Evolutionary conservation across 2,888 invertebrate genomes (phyloP), one percentile per base, ranked within the genome.

Genomic region (Chalcis sispes): DNA sequence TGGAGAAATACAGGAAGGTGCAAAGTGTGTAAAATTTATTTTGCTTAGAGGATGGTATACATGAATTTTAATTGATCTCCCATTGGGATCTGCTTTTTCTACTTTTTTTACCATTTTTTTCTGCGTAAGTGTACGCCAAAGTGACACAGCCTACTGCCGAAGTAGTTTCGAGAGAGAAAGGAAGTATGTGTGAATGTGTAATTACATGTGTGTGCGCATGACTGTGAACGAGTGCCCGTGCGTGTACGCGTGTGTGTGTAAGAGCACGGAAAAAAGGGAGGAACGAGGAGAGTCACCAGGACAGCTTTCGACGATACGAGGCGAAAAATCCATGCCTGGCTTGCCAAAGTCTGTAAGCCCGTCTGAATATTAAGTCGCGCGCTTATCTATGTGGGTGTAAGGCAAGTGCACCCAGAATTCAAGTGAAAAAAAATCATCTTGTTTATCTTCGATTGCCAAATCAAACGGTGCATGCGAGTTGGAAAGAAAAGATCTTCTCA

Each of bases 151-250:
- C 18, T n/a, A 15, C 7, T 13, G 48, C 58, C 50, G 48, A 59
- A 67, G 50, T 72, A 46, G 20, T 70, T 36, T 27, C 42, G 59
- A 76, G 56, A 40, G 78, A 78, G 79, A 78, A 78, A 80, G 78
- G 75, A 77, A 78, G 77, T 75, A 72, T 62, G 80, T 80, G 69
- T 69, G 69, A 1, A 65, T 32, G 52, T 64, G 64, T 64, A 32
- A n/a, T 13, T 48, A 1, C 23, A 18, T 50, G 23, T 67, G 78
- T 69, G 72, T 80, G 73, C 69, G 75, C 75, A 74, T 50, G 71
- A 80, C 74, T 75, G 76, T 23, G 10, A 29, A 15, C n/a, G 42
- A 13, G 8, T 42, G 42, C 15, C 42, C 15, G 58, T 59, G 2
- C 10, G 32, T 5, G 18, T 15, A 32, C 15, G 48, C 32, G 50